These are phyloP conservation scores for Nemopilema nomurai DNA, from an alignment of 30 jellyfish, hydroid and myxozoan genomes.

Conservation along the genomic window DNA sequence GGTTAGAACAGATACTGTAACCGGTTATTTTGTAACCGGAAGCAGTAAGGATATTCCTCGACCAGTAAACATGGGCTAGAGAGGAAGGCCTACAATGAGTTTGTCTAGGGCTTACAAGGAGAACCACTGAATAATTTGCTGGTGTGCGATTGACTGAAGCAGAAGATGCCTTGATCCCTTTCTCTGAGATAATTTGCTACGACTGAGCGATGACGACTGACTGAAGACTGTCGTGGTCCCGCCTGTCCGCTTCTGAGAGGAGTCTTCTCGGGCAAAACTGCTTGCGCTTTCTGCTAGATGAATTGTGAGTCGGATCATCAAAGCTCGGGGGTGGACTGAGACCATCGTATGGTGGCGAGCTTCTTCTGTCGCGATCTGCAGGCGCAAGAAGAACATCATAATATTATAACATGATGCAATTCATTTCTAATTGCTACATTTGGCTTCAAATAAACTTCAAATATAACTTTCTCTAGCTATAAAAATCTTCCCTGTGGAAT, in stretches of 20 bases:
- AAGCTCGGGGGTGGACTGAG: background rate
- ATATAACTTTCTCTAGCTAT: no score
- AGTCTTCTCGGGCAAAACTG: constrained; percentile 84
- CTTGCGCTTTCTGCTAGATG: constrained; percentile 75
- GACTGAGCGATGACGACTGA: constrained; percentile 42
- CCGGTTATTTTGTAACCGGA: no score
- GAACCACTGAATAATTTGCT: no score
- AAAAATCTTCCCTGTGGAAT: no score
- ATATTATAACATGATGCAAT: background rate
- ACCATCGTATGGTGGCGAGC: background rate
- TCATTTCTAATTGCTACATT: background rate
- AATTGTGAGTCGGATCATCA: constrained; percentile 22
- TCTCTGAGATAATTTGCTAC: background rate
- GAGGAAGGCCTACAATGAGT: no score
- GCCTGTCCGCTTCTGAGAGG: constrained; percentile 52
- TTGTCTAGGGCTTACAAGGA: no score
- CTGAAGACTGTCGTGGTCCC: constrained; percentile 26
- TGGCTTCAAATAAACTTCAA: no score
- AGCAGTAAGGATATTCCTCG: no score
- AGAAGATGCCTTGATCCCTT: background rate
- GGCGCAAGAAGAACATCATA: background rate
- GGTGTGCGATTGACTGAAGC: background rate
- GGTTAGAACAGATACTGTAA: no score
- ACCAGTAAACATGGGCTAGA: no score
- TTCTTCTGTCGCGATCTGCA: background rate